Evolutionary conservation across 1,140 invertebrate genomes (phyloP).

Genomic region (Pissodes strobi): DNA sequence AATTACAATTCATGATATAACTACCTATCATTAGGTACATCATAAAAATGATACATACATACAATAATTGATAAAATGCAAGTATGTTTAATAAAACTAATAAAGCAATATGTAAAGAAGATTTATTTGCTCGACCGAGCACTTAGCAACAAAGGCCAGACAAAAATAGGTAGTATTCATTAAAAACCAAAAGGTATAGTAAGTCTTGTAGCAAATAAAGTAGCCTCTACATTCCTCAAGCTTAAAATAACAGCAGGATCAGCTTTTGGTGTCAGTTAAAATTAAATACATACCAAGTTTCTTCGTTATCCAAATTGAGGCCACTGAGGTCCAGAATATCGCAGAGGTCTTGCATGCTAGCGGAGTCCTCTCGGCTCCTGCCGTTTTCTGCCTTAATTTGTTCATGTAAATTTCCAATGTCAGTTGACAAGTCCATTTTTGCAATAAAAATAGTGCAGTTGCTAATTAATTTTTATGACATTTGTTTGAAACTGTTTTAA

Average conservation of each 20-base stretch:
- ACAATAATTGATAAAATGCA: no score
- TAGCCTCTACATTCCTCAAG: neutral
- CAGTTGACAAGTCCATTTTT: slow-evolving; percentile 48
- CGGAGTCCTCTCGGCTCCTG: neutral
- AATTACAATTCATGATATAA: no score
- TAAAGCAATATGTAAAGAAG: no score
- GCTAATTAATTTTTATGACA: slow-evolving; percentile 18
- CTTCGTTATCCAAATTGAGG: slow-evolving; percentile 49
- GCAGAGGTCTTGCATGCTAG: slow-evolving; percentile 22
- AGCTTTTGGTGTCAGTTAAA: slow-evolving; percentile 23
- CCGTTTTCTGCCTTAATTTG: slow-evolving; percentile 1
- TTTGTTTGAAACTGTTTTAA: slow-evolving; percentile 30
- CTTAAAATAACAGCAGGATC: slow-evolving; percentile 14
- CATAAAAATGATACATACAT: no score
- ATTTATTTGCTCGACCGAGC: no score
- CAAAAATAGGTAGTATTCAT: neutral
- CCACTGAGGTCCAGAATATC: slow-evolving; percentile 47
- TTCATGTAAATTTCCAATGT: slow-evolving; percentile 25
- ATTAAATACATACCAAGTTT: slow-evolving; percentile 48
- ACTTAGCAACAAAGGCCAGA: neutral
- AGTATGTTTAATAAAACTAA: no score
- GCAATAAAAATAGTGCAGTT: slow-evolving; percentile 21
- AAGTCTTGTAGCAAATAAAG: neutral
- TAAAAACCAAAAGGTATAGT: no score
- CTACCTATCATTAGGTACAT: no score